Percentiles rank a stretch among this genome's conserved stretches.
phyloP scores from a whole-genome alignment of 2,888 invertebrate species.

The Onchidella celtica region DNA sequence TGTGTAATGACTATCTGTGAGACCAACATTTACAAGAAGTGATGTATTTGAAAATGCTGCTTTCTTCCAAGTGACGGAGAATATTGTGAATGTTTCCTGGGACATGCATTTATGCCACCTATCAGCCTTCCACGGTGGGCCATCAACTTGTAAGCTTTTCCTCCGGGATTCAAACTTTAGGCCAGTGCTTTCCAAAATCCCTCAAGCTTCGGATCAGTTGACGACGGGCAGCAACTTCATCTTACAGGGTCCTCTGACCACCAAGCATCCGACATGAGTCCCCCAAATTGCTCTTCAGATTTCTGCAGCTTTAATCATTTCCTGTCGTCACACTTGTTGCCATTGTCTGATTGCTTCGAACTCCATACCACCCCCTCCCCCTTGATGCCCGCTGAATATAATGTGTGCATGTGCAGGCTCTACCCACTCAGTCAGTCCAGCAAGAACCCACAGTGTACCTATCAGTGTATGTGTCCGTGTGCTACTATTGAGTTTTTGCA shows the following conservation, averaged over 20 bases:
- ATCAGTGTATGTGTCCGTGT: slow-evolving; percentile 45
- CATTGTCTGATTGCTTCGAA: slow-evolving; percentile 34
- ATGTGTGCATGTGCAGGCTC: slow-evolving; percentile 45
- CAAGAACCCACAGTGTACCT: slow-evolving; percentile 16
- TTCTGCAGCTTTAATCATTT: slow-evolving; percentile 41
- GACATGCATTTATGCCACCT: slow-evolving; percentile 44
- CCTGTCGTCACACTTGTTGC: neutral
- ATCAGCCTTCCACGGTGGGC: slow-evolving; percentile 9
- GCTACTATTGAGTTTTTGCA: slow-evolving; percentile 48
- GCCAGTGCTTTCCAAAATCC: neutral
- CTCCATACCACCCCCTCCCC: slow-evolving; percentile 15
- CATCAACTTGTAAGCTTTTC: neutral
- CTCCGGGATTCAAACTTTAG: neutral
- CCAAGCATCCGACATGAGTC: slow-evolving; percentile 49
- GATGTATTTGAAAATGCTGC: too few species aligned
- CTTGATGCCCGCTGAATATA: slow-evolving; percentile 48
- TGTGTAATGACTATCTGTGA: too few species aligned
- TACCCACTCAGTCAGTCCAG: slow-evolving; percentile 36
- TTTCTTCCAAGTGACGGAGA: too few species aligned
- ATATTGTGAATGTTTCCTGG: slow-evolving; percentile 29
- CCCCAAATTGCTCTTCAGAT: slow-evolving; percentile 28
- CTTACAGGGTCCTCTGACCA: slow-evolving; percentile 29
- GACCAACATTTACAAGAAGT: too few species aligned
- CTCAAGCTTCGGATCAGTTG: slow-evolving; percentile 2
- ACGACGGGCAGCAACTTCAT: slow-evolving; percentile 10